phyloP scores from a whole-genome alignment of 2,113 vertebrate species.

The Procavia capensis region DNA sequence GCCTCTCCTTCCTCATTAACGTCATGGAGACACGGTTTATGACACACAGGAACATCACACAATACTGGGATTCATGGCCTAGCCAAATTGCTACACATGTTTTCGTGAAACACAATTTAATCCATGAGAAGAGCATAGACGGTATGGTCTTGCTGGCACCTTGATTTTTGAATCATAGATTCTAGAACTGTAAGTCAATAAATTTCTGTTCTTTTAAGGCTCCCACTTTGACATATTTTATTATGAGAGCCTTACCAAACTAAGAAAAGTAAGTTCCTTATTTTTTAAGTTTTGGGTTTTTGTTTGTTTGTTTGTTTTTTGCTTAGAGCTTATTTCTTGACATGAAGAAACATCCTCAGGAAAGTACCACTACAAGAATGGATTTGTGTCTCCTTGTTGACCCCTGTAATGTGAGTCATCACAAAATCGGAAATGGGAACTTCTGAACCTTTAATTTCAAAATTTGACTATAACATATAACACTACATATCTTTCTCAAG shows the following conservation, averaged over 20 bases:
- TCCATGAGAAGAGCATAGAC: too few species aligned
- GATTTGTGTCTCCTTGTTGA: background rate
- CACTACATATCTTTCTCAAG: background rate
- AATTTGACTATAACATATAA: background rate
- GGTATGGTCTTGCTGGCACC: too few species aligned
- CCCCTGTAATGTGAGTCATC: background rate
- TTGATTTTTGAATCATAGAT: background rate
- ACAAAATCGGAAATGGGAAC: background rate
- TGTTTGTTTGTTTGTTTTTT: background rate
- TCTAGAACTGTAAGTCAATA: background rate
- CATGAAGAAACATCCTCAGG: background rate
- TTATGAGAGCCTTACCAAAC: background rate
- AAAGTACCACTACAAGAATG: background rate
- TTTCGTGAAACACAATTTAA: too few species aligned
- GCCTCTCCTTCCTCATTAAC: too few species aligned
- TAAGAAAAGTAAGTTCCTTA: background rate
- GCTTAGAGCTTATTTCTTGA: slow-evolving; percentile 1
- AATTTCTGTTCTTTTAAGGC: background rate
- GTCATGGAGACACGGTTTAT: too few species aligned
- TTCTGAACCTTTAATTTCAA: background rate
- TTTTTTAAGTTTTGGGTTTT: background rate
- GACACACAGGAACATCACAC: too few species aligned
- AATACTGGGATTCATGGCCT: too few species aligned
- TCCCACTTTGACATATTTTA: background rate
- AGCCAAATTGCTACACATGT: too few species aligned